A percentile compares a stretch with the other conserved stretches of the same genome.
Conservation (phyloP, 2,797 vertebrate genomes). For the Sebastes ruberrimus region DNA sequence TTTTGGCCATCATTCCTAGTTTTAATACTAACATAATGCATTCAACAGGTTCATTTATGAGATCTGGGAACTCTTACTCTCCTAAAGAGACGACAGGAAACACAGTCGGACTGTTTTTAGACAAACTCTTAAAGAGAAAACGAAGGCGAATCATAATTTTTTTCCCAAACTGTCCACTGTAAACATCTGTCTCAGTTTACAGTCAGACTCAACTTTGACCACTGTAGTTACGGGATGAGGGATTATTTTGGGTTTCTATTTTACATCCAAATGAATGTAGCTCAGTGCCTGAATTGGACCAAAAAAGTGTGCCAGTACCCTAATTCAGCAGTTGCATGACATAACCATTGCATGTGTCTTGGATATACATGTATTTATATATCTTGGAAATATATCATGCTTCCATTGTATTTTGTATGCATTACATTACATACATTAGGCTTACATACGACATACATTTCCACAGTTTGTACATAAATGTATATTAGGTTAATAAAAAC, state of each 20-base stretch:
- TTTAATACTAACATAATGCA: not conserved
- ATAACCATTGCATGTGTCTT: too few species aligned
- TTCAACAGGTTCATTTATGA: not conserved
- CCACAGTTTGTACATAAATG: too few species aligned
- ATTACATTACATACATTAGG: too few species aligned
- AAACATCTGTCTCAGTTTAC: not conserved
- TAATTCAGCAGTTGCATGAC: too few species aligned
- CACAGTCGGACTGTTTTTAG: not conserved
- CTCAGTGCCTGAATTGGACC: not conserved
- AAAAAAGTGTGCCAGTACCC: too few species aligned
- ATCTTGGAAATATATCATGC: too few species aligned
- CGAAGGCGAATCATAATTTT: not conserved
- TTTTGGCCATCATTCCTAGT: not conserved
- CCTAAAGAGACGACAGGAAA: constrained; percentile 9
- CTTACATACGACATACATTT: too few species aligned
- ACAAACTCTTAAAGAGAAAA: not conserved
- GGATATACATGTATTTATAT: too few species aligned
- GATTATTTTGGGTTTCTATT: not conserved
- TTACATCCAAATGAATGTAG: not conserved
- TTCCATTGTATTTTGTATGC: too few species aligned
- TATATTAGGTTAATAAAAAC: too few species aligned
- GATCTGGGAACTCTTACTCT: not conserved
- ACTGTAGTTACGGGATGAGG: not conserved
- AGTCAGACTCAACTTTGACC: not conserved
- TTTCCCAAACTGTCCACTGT: not conserved